A percentile compares a stretch with the other conserved stretches of the same genome.
Evolutionary conservation across 2,113 vertebrate genomes (phyloP).

Genomic region (Calyptommatus sinebrachiatus): DNA sequence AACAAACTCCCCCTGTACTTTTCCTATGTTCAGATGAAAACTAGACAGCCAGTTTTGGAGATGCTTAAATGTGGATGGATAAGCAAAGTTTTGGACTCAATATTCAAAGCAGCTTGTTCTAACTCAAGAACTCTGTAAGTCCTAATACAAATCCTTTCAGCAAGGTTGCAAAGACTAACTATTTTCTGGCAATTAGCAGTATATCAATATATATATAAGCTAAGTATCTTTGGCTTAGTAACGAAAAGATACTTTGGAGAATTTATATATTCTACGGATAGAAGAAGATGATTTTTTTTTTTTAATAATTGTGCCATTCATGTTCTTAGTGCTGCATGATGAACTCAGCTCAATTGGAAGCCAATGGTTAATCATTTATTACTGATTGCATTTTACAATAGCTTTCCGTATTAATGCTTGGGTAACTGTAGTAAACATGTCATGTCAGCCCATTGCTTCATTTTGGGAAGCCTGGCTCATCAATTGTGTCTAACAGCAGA

Average conservation of each 20-base stretch:
- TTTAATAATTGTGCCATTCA: slow-evolving; percentile 52
- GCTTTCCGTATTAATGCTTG: slow-evolving; percentile 37
- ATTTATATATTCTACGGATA: slow-evolving; percentile 53
- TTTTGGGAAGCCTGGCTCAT: slow-evolving; percentile 26
- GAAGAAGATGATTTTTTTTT: slow-evolving; percentile 54
- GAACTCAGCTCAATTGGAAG: slow-evolving; percentile 46
- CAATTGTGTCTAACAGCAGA: slow-evolving; percentile 9
- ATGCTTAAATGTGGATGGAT: no score
- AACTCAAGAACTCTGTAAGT: no score
- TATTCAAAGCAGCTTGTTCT: no score
- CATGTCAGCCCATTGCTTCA: slow-evolving; percentile 22
- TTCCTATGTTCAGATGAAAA: no score
- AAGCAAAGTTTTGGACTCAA: no score
- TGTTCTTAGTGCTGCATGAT: background rate
- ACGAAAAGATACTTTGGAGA: slow-evolving; percentile 44
- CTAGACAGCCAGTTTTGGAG: no score
- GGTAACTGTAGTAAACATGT: slow-evolving; percentile 41
- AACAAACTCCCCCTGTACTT: no score
- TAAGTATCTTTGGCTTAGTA: slow-evolving; percentile 30
- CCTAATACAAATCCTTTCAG: slow-evolving; percentile 29
- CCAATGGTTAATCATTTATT: slow-evolving; percentile 59
- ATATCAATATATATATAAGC: slow-evolving; percentile 30
- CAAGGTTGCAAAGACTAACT: slow-evolving; percentile 11
- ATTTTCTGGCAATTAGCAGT: slow-evolving; percentile 34
- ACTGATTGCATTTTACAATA: slow-evolving; percentile 43